Evolutionary conservation across 2,113 vertebrate genomes (phyloP), one percentile per base, ranked within the genome.

Genomic region (Numida meleagris): DNA sequence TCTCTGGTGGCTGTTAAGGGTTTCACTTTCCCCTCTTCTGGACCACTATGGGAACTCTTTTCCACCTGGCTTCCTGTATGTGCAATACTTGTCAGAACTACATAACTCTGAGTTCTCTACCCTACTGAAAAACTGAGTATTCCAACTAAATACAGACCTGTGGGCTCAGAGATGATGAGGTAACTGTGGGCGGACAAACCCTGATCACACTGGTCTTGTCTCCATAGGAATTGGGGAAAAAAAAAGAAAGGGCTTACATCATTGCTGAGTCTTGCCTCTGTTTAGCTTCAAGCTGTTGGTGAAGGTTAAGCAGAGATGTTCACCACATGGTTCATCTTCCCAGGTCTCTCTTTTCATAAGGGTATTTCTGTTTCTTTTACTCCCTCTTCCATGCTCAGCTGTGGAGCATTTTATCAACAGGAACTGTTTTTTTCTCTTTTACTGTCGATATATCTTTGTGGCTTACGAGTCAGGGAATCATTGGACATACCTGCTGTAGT

Each of bases 321-420:
- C 90, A 88, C 93, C 95, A 95, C 93, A 94, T 94, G 93, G 91
- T 93, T 86, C 76, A 42, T 94, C 92, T 95, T 88, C 68, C 57
- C 70, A 72, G 86, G 21, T 72, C 68, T 82, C 59, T 72, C 43
- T 51, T 91, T 94, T 89, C 86, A 43, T 38, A 57, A 40, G 73
- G 16, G 4, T 58, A 7, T 65, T 82, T 25, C 59, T 73, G 29
- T 86, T 77, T 71, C 6, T 4, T 73, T 75, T 1, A 0, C 65
- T 61, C 8, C 23, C 43, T 76, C 62, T 45, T 92, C 42, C 0
- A 0, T 43, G 45, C 33, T 59, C n/a, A 59, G 18, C 38, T 74
- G 86, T 55, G 61, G 38, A 45, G 40, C 16, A 4, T 23, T 62
- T 84, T 40, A 75, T 83, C 3, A 3, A 17, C 48, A 68, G n/a